A percentile compares a stretch with the other conserved stretches of the same genome.
These are phyloP conservation scores for Tiliqua scincoides DNA, from an alignment of 2,113 vertebrate genomes.

Conservation along the genomic window DNA sequence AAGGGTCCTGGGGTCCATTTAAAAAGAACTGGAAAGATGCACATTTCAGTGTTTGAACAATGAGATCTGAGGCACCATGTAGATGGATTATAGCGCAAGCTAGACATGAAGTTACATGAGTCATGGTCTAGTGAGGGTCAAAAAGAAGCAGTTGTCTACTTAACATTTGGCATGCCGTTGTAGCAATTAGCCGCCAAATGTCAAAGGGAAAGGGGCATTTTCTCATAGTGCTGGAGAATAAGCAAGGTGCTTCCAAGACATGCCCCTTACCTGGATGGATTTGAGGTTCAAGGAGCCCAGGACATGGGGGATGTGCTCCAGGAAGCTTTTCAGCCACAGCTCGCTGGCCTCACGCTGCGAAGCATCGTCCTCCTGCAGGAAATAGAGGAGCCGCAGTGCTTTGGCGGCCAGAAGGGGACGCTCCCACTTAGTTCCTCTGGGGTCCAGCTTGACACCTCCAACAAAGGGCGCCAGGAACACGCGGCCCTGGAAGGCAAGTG, in stretches of 20 bases:
- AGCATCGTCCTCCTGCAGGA: slow-evolving; percentile 56
- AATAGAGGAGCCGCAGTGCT: slow-evolving; percentile 76
- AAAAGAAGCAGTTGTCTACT: too few species aligned
- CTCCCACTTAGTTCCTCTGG: rapidly evolving
- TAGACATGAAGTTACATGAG: too few species aligned
- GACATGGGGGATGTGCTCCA: slow-evolving; percentile 49
- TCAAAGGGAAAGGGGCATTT: too few species aligned
- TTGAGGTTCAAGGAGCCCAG: background rate
- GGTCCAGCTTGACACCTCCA: slow-evolving; percentile 58
- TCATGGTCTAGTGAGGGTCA: too few species aligned
- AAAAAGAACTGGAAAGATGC: too few species aligned
- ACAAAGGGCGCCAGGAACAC: slow-evolving; percentile 64
- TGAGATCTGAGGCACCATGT: too few species aligned
- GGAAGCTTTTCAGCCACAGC: slow-evolving; percentile 73
- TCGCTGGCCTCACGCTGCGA: slow-evolving; percentile 19
- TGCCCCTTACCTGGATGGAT: background rate
- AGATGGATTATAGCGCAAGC: too few species aligned
- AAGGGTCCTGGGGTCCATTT: too few species aligned
- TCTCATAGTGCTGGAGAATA: background rate
- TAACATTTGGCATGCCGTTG: too few species aligned
- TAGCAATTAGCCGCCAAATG: too few species aligned
- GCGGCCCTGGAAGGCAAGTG: slow-evolving; percentile 6
- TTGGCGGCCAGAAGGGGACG: slow-evolving; percentile 39
- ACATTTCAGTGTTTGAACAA: too few species aligned
- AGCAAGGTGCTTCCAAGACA: too few species aligned